Evolutionary conservation across 2,113 vertebrate species (phyloP), one percentile per base, ranked within the genome.

Genomic region (Australoheros scitulus): DNA sequence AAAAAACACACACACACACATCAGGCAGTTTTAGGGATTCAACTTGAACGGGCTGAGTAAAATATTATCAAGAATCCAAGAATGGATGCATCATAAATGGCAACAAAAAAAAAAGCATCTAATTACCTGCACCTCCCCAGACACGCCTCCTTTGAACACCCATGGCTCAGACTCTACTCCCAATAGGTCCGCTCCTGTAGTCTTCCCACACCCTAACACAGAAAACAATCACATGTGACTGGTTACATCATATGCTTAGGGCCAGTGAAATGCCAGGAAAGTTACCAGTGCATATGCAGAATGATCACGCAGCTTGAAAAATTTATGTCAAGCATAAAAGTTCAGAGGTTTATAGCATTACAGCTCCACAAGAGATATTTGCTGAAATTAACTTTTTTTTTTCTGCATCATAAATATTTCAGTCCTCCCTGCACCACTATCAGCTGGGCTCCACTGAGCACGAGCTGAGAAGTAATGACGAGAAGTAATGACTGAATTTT

Each of bases 61-160:
- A 3, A 22, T 58, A 77, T 36, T 10, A 22, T 22, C 3, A 10
- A n/a, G 4, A 22, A 59, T 61, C 4, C 36, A 36, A n/a, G 36
- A 36, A 29, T 2, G 11, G 20, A 52, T 47, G 0, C 3, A 70
- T 17, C 3, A 24, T 3, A 17, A 72, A 61, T 34, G 13, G n/a
- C 7, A 79, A 60, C 3, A 52, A 65, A 84, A 18, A 70, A 8
- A 65, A 70, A 8, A 65, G 79, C 17, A 75, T 7, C 36, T 38
- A 38, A 86, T 47, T 94, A 97, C 97, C 97, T 97, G 97, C 81
- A 97, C 95, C 82, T 97, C 97, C 50, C 97, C 97, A 14, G 95
- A 96, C 59, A 97, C 94, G 1, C 97, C 96, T 10, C 97, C 96
- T 72, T 96, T 96, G 76, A 88, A 94, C 0, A 43, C 95, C 97